Percentiles rank a stretch among this genome's conserved stretches.
Conservation (phyloP, 2,113 vertebrate species). For the Orientallactaga bullata region DNA sequence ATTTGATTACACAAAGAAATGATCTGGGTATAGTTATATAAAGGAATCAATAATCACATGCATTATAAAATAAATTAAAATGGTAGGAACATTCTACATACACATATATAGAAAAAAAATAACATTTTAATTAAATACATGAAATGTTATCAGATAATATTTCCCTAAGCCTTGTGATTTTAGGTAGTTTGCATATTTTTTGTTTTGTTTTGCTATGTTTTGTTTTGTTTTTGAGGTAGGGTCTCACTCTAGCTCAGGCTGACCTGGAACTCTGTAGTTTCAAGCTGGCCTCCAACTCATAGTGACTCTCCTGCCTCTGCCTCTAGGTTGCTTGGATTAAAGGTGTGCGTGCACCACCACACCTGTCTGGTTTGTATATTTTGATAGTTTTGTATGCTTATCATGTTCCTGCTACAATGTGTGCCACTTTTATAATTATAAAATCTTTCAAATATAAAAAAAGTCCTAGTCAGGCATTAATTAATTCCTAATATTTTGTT, state of each 20-base stretch:
- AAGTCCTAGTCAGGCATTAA: not conserved
- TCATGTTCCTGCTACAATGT: not conserved
- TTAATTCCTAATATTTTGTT: not conserved
- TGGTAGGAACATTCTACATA: not conserved
- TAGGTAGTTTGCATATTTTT: not conserved
- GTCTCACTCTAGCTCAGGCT: too few relatives aligned
- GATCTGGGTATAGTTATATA: not conserved
- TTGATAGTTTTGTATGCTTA: constrained; percentile 15
- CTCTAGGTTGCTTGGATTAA: too few relatives aligned
- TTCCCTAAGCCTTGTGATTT: constrained; percentile 4
- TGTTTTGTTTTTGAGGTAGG: too few relatives aligned
- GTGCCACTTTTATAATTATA: not conserved
- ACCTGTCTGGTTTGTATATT: not conserved
- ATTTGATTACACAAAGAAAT: constrained; percentile 20
- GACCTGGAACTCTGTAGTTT: too few relatives aligned
- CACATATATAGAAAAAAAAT: constrained; percentile 17
- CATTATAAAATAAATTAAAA: constrained; percentile 28
- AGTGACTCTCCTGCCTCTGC: too few relatives aligned
- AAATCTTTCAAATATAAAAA: constrained; percentile 14
- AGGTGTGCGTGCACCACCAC: too few relatives aligned
- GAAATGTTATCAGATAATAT: constrained; percentile 8
- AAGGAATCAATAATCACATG: not conserved
- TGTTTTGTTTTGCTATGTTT: too few relatives aligned
- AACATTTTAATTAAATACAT: constrained; percentile 19
- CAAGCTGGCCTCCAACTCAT: too few relatives aligned